Base-by-base conservation (phyloP, 2,888 invertebrate species). In the Apotomis turbidana region DNA sequence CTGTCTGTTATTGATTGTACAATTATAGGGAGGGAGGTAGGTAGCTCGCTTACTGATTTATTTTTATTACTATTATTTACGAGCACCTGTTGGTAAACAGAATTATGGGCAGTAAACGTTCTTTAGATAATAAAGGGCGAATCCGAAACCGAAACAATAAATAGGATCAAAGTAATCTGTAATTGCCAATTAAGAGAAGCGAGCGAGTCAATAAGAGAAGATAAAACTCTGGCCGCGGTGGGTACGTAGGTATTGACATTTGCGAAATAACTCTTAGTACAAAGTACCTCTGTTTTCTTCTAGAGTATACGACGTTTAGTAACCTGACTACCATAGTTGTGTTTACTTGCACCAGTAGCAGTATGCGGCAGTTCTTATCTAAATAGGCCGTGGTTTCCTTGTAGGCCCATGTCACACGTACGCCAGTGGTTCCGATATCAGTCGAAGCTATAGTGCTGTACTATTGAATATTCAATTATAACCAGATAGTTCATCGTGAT, bases 331-430 rank as follows among this genome's bases (percentile, higher is more conserved):
- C 60, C 44, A 46, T 38, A 83, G 85, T 81, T 80, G 79, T 79
- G 80, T 83, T 59, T 68, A 68, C 61, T 71, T 57, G 52, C 62
- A 76, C 76, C 85, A 85, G 86, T 84, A 82, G 85, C 80, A 80
- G 78, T 80, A 76, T 81, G 80, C 81, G 80, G 79, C 77, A 73
- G 77, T 75, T 78, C 83, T 92, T 92, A 93, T 93, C 93, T 90
- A 91, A 88, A 81, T 90, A 81, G 90, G 88, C 82, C 89, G 89
- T 87, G 80, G 89, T 90, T 91, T 92, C 90, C 92, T 91, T 79
- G 82, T 83, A 81, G 81, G 82, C 81, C 83, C 78, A 84, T 81
- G 82, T 83, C 82, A 85, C 83, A 83, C 81, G 85, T 83, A 83
- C 80, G 36, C 52, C 38, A 66, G 71, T 71, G 64, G 58, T 63